These are phyloP conservation scores for Helobdella robusta DNA, from an alignment of 2,888 invertebrate species.

Conservation along the genomic window DNA sequence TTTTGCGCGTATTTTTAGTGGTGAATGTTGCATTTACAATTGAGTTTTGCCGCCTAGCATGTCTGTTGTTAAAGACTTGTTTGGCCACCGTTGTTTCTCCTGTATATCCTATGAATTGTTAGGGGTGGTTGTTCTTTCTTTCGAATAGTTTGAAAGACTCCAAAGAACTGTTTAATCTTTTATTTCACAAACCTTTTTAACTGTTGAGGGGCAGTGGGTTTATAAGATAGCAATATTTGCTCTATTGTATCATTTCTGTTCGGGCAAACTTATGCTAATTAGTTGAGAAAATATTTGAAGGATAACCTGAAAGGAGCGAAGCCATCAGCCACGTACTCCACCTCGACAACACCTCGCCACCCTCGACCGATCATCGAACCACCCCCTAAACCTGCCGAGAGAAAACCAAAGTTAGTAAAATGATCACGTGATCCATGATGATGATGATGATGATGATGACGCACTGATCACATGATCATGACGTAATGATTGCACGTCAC, in stretches of 20 bases:
- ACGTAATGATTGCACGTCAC: background rate
- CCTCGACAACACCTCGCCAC: constrained; percentile 7
- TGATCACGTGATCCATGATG: no score
- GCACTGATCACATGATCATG: background rate
- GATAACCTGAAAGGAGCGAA: background rate
- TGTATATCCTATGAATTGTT: no score
- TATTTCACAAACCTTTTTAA: no score
- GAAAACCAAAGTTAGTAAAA: constrained; percentile 14
- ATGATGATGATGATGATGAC: background rate
- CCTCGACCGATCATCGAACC: constrained; percentile 16
- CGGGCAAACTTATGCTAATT: background rate
- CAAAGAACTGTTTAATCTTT: no score
- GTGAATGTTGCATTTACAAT: no score
- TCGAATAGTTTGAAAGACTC: no score
- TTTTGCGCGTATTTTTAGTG: no score
- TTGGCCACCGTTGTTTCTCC: no score
- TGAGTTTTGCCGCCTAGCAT: no score
- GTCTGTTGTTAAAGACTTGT: no score
- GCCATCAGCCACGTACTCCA: background rate
- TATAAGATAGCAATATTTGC: background rate
- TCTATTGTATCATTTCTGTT: background rate
- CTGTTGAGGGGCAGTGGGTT: background rate
- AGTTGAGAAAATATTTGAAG: background rate
- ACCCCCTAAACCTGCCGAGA: constrained; percentile 11
- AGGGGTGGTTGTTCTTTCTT: no score